phyloP scores from a whole-genome alignment of 1,140 invertebrate genomes.

The Euwallacea similis region DNA sequence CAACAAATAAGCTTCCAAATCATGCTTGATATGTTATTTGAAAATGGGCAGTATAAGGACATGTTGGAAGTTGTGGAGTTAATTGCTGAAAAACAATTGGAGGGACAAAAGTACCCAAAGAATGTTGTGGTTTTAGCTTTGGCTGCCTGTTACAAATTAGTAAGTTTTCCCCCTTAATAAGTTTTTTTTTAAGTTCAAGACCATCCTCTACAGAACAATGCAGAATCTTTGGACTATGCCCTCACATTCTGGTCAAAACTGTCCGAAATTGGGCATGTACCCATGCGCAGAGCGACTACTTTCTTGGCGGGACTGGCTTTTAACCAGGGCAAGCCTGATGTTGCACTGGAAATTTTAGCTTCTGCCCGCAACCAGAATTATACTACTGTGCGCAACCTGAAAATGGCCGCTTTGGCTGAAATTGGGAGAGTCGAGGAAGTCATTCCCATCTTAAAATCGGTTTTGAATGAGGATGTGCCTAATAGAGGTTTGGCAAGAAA shows the following conservation, averaged over 20 bases:
- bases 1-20: slow-evolving; percentile 71
- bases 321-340: slow-evolving; percentile 66
- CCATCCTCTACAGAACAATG: slow-evolving; percentile 63
- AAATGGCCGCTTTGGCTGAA: slow-evolving; percentile 62
- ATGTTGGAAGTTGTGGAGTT: slow-evolving; percentile 66
- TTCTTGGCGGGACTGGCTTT: slow-evolving; percentile 69
- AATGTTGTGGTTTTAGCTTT: slow-evolving; percentile 66
- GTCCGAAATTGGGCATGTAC: slow-evolving; percentile 56
- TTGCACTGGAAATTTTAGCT: slow-evolving; percentile 68
- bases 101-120: slow-evolving; percentile 66
- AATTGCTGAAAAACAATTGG: slow-evolving; percentile 60
- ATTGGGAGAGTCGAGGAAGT: slow-evolving; percentile 67
- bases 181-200: neutral
- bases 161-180: slow-evolving; percentile 52
- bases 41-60: slow-evolving; percentile 69
- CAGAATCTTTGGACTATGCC: slow-evolving; percentile 67
- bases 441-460: slow-evolving; percentile 60
- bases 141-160: slow-evolving; percentile 76
- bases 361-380: slow-evolving; percentile 59
- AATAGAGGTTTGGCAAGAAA: slow-evolving; percentile 16
- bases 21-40: slow-evolving; percentile 71
- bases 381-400: slow-evolving; percentile 65
- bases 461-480: slow-evolving; percentile 61
- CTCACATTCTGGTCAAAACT: slow-evolving; percentile 64
- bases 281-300: slow-evolving; percentile 62